phyloP scores from a whole-genome alignment of 2,888 invertebrate species.

The Pseudococcus jackbeardsleyi region DNA sequence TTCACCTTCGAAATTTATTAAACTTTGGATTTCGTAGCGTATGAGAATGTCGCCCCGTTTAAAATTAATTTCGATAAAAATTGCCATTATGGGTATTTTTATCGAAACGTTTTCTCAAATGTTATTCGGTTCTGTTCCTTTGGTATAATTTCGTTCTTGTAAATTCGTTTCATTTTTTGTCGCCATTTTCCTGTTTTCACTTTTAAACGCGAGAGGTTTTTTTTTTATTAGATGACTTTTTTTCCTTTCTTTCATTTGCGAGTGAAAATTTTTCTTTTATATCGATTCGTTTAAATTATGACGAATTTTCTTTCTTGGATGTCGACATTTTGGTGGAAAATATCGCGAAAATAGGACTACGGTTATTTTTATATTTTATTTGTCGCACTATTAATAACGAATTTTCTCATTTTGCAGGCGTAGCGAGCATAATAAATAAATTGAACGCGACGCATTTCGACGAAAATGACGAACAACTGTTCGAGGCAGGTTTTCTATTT shows the following conservation, averaged over 20 bases:
- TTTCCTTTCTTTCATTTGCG: no score
- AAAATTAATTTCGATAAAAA: neutral
- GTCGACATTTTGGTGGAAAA: no score
- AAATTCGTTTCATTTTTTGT: no score
- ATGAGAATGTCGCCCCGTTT: neutral
- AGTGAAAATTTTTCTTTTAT: no score
- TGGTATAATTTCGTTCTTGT: no score
- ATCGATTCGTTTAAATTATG: no score
- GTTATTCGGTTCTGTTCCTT: no score
- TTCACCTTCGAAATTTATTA: neutral
- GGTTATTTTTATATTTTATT: neutral
- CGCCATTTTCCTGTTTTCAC: no score
- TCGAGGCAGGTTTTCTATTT: constrained; percentile 70
- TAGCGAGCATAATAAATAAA: constrained; percentile 73
- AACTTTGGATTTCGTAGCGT: neutral
- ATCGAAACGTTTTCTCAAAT: no score
- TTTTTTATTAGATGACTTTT: no score
- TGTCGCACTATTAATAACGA: neutral
- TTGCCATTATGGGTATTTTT: neutral
- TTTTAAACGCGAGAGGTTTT: no score
- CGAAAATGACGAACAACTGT: constrained; percentile 73
- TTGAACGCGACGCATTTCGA: constrained; percentile 72
- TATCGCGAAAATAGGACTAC: neutral
- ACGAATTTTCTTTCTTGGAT: no score
- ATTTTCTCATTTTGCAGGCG: constrained; percentile 69